A percentile compares a stretch with the other conserved stretches of the same genome.
Evolutionary conservation across 2,888 invertebrate genomes (phyloP).

Genomic region (Papilio protenor): DNA sequence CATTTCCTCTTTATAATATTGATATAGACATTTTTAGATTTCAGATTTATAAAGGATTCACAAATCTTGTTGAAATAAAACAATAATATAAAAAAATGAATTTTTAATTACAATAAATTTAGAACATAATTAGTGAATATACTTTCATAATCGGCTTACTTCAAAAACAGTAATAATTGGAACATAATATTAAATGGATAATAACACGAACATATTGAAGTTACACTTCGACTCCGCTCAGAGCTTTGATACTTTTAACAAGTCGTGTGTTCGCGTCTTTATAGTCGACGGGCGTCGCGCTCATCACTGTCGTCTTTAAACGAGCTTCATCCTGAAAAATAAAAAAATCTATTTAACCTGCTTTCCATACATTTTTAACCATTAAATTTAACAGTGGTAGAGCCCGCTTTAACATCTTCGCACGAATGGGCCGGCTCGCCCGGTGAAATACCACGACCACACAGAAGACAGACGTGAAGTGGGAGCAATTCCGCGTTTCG

Average conservation of each 20-base stretch:
- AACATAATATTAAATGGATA: not conserved
- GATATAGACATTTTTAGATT: too few relatives aligned
- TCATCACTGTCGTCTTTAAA: constrained; percentile 89
- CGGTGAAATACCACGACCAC: too few relatives aligned
- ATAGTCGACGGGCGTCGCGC: constrained; percentile 89
- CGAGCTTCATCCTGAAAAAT: constrained; percentile 90
- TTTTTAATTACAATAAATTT: constrained; percentile 47
- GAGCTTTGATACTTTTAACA: constrained; percentile 87
- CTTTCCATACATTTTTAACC: too few relatives aligned
- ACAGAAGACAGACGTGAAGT: too few relatives aligned
- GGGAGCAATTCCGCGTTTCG: too few relatives aligned
- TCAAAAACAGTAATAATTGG: not conserved
- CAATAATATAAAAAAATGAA: constrained; percentile 32
- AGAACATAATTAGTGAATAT: constrained; percentile 41
- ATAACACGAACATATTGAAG: not conserved
- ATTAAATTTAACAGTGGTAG: too few relatives aligned
- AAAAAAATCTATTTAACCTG: not conserved
- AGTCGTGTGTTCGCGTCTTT: constrained; percentile 90
- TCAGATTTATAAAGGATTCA: not conserved
- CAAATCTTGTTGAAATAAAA: not conserved
- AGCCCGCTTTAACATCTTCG: too few relatives aligned
- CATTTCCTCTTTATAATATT: too few relatives aligned
- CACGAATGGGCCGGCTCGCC: too few relatives aligned
- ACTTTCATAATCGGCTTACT: not conserved
- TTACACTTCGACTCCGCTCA: constrained; percentile 84